These are phyloP conservation scores for Drosophila kuntzei DNA, from an alignment of 2,888 invertebrate genomes.

Conservation along the genomic window DNA sequence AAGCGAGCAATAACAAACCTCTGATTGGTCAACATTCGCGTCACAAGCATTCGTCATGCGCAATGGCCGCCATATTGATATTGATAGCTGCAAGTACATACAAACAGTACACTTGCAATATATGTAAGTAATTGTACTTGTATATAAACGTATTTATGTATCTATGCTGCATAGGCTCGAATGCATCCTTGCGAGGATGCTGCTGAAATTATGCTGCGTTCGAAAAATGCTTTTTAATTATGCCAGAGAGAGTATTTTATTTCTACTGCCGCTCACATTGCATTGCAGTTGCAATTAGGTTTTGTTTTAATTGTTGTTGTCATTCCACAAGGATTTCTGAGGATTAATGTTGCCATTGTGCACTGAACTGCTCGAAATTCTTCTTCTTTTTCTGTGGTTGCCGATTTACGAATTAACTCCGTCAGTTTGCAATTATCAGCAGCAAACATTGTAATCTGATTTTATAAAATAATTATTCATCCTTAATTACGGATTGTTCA, in stretches of 20 bases:
- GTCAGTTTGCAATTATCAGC: not conserved
- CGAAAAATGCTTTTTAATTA: constrained; percentile 46
- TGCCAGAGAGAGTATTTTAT: constrained; percentile 31
- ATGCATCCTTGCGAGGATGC: constrained; percentile 51
- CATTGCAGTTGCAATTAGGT: constrained; percentile 40
- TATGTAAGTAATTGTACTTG: constrained; percentile 9
- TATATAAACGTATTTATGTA: not conserved
- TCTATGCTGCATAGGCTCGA: constrained; percentile 28
- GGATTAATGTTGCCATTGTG: constrained; percentile 14
- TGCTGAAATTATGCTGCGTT: constrained; percentile 43
- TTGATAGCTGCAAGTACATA: constrained; percentile 32
- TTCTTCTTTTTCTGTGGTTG: not conserved
- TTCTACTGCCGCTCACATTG: constrained; percentile 29
- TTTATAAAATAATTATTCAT: not conserved
- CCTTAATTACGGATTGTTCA: not conserved
- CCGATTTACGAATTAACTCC: not conserved
- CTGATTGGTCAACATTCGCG: constrained; percentile 70
- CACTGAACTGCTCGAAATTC: not conserved
- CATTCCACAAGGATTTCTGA: constrained; percentile 12
- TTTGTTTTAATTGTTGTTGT: constrained; percentile 16
- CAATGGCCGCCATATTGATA: constrained; percentile 83
- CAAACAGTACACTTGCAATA: too few species aligned
- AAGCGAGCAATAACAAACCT: constrained; percentile 60
- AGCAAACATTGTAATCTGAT: not conserved
- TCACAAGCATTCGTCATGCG: constrained; percentile 68